phyloP scores from a whole-genome alignment of 2,797 vertebrate genomes.

The Limosa lapponica region DNA sequence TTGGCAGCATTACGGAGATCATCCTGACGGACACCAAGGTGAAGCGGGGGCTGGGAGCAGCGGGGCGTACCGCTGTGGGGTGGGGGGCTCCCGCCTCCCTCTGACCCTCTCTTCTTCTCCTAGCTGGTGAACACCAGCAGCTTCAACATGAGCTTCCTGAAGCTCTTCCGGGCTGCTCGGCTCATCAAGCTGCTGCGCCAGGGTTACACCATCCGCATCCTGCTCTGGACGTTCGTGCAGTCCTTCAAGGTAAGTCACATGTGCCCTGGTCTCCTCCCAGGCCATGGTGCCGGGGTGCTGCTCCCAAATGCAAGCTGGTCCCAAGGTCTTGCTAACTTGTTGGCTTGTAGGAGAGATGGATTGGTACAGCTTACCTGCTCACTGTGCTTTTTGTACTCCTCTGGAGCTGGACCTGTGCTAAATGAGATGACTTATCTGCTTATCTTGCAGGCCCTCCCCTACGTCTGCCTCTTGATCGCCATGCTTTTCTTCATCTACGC shows the following conservation, averaged over 20 bases:
- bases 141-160: constrained; percentile 98
- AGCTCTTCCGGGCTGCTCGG: constrained; percentile 95
- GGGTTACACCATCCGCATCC: constrained; percentile 97
- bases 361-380: not conserved
- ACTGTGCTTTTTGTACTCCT: not conserved
- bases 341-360: not conserved
- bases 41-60: constrained; percentile 30
- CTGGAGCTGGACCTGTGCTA: not conserved
- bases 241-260: constrained; percentile 90
- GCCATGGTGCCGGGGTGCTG: not conserved
- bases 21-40: constrained; percentile 92
- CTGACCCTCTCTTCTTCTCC: constrained; percentile 25
- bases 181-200: constrained; percentile 97
- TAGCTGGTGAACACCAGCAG: constrained; percentile 88
- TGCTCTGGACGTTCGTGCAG: constrained; percentile 98
- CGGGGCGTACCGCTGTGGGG: rapidly evolving
- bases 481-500: constrained; percentile 99
- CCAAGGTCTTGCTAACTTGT: not conserved
- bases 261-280: not conserved
- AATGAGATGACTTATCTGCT: constrained; percentile 7
- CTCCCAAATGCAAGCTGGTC: not conserved
- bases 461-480: constrained; percentile 96
- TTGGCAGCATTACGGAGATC: constrained; percentile 97
- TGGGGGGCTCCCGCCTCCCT: not conserved
- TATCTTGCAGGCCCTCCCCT: constrained; percentile 90